Evolutionary conservation across 2,888 invertebrate species (phyloP), one percentile per base, ranked within the genome.

Genomic region (Linnaemya vulpina): DNA sequence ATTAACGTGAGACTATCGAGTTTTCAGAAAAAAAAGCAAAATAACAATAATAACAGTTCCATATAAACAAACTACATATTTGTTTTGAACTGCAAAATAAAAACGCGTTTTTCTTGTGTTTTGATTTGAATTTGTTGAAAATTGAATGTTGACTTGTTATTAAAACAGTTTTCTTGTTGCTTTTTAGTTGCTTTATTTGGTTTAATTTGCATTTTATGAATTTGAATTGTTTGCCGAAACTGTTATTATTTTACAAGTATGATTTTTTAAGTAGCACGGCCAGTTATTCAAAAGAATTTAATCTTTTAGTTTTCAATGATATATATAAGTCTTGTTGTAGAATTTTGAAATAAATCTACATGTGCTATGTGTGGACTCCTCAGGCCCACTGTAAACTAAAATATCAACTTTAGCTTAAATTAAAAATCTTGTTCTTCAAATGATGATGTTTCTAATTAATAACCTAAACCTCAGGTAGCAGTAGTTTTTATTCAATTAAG

Each of bases 91-190:
- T 20, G 62, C 38, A 22, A 55, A 67, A 73, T 49, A 30, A 55
- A 82, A 82, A 85, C 78, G 82, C 85, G 85, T 85, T 85, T 81
- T 78, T 71, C 65, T 75, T 70, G 82, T 71, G 78, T 85, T 82
- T 82, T 82, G 82, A 79, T 85, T 85, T 85, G 78, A 75, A 71
- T 70, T 74, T 78, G 74, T 81, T 46, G 74, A 60, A 81, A 81
- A 81, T 74, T 81, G 35, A 62, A 68, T 77, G 76, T 82, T 58
- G 76, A 40, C 46, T 74, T 73, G 62, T 55, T 67, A 35, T 53
- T 51, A 74, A 68, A 53, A 73, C 55, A 49, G 46, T 62, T 46
- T 74, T 51, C 7, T 74, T 81, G 55, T 49, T 53, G 53, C 46
- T 30, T 76, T 70, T 62, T 40, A 73, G 38, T 75, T 55, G 43